Evolutionary conservation across 2,797 vertebrate genomes (phyloP), one percentile per base, ranked within the genome.

Genomic region (Stomatorhinus walkeri): DNA sequence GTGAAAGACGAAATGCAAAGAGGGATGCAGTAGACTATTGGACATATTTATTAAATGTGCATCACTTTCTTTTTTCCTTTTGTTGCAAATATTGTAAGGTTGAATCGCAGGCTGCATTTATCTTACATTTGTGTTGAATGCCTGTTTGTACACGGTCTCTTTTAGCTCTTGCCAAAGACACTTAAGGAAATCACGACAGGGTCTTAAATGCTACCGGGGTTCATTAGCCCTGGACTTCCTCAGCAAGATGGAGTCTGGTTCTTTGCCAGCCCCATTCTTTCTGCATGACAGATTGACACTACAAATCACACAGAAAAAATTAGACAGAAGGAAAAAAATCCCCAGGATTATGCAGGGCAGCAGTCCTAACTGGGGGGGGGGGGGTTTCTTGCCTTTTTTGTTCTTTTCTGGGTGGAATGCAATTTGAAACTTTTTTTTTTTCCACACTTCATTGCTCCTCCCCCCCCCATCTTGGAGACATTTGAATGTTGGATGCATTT

Each of bases 181-280:
- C 93, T 94, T 95, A 94, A 94, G 94, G 92, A 95, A 94, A 93
- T 94, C 93, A 93, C 94, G 92, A 92, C 88, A 91, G 93, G 91
- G 92, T 90, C 91, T 88, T 91, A 92, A 91, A 93, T 93, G 91
- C 92, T 94, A 91, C 91, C 92, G 94, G 94, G 94, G 94, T 95
- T 95, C 93, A 95, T 95, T 96, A 95, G 92, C 92, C 94, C 91
- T 92, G 93, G 93, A 93, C 94, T 93, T 95, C 93, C 93, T 94
- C 90, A n/a, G 59, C 68, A 59, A 87, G 89, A 87, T 36, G 88
- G 85, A 90, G 89, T 87, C 89, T 84, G 88, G 90, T 88, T 87
- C 79, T 12, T 90, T 92, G 93, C 92, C 91, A 91, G 91, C 93
- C 92, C 92, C 85, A 88, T 64, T 88, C 88, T 56, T 88, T 88